Base-by-base conservation (phyloP, 2,797 vertebrate species). In the Tamandua tetradactyla region DNA sequence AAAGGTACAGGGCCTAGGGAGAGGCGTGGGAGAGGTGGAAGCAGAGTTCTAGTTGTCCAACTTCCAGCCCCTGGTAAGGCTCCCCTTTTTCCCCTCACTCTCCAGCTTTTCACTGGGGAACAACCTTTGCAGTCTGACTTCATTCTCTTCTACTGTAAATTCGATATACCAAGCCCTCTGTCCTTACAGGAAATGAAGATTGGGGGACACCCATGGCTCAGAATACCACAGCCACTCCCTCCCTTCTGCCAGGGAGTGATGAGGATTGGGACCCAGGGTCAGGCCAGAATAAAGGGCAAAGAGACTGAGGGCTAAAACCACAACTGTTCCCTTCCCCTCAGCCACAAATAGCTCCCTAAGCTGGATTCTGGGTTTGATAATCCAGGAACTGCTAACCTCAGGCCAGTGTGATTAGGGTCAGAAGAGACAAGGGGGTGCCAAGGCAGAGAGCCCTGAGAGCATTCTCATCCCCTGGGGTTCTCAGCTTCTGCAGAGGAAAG, bases 291-390 rank as follows among this genome's bases (percentile, higher is more conserved):
- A 92, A 68, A 15, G 61, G 66, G 20, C 52, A 86, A 64, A 61
- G 47, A 35, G 44, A 57, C 79, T 3, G 4, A 94, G 69, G 71
- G 82, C 89, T 96, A n/a, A 80, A 93, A 76, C 87, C 18, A 81
- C 49, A 93, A 91, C 37, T 61, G 44, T 18, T 89, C 68, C 55
- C 87, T 75, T 94, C 62, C 66, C 75, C n/a, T 62, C 44, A 30
- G 66, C 92, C 92, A 93, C 90, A 96, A 97, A 96, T 96, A 97
- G 92, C 95, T 93, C 74, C 82, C 88, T 96, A 96, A 97, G 66
- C 93, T 83, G 94, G 96, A 96, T 94, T 97, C 85, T 71, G 87
- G 71, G 35, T 71, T 62, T 9, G 3, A 47, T 97, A 97, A 97
- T 96, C 96, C 95, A 68, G 88, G 79, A 83, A 81, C 44, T 95